Evolutionary conservation across 1,140 invertebrate species (phyloP), one percentile per base, ranked within the genome.

Genomic region (Andricus grossulariae): DNA sequence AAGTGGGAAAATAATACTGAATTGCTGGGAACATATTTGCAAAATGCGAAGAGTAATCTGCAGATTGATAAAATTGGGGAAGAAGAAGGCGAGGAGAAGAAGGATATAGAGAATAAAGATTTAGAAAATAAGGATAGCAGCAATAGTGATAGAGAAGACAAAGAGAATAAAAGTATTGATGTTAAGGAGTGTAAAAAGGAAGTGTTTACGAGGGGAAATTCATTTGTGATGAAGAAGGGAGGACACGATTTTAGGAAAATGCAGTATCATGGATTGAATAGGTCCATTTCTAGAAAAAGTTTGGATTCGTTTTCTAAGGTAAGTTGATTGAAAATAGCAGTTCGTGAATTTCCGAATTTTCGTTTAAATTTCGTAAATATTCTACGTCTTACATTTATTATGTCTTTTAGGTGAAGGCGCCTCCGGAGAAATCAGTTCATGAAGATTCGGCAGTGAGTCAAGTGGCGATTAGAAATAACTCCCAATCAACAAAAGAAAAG

Each of bases 1-100:
- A 85, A 90, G 19, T 88, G 73, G 66, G 74, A 87, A 21, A 87
- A 80, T 75, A 89, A 90, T 78, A 82, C 82, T 4, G 85, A 91
- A 72, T 82, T 89, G 71, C 82, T 90, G 49, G 72, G 77, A 52
- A 79, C 82, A 13, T 90, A 75, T 76, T 77, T 90, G 18, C 80
- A 83, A 76, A 8, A 51, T 66, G 81, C 83, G 3, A 87, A 85
- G 19, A 75, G 84, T 49, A 71, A 79, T 52, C 19, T 54, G 16
- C 80, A 83, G 50, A 82, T 50, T 54, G 60, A 76, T 49, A 45
- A 79, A 55, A 76, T 49, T 78, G 66, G 73, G 13, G 15, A 75
- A 52, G 55, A 71, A 49, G 50, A 45, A 72, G 13, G n/a, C 72
- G n/a, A 72, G 25, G 71, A 72, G 71, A 50, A 18, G 2, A 52